Base-by-base conservation (phyloP, 2,888 invertebrate genomes). In the Nemotelus pantherinus region DNA sequence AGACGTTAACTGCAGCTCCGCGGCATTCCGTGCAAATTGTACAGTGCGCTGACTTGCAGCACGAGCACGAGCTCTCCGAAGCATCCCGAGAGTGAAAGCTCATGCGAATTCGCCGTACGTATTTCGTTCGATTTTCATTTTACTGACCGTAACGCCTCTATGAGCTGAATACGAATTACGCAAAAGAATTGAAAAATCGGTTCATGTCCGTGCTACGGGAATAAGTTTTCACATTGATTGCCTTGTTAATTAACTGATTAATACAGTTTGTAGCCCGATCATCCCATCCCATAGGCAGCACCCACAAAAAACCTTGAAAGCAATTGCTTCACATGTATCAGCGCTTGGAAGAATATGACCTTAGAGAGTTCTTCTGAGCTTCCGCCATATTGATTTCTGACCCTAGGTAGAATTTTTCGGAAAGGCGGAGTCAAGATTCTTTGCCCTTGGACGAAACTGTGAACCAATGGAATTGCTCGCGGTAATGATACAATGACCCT, bases 371-470 rank as follows among this genome's bases (percentile, higher is more conserved):
- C 25, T 25, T 25, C 25, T 25, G 25, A 25, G 25, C 25, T 25
- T 25, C 25, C 25, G 25, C 25, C 25, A 25, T 25, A 43, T 63
- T 63, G 9, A 41, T 39, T 43, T 53, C n/a, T 53, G 70, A 70
- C 70, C 70, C 70, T 70, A 67, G 47, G 47, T 67, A 39, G 53
- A 53, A 53, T 70, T 70, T 68, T 70, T 70, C 47, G 70, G 70
- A 55, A 55, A 53, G 70, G 70, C 70, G 70, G 70, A 70, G 70
- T 53, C 53, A 9, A 55, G 43, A 25, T 9, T 25, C 3, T 67
- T 67, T 67, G 67, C 67, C 67, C 67, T 67, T 67, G 67, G n/a
- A 39, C 45, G n/a, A n/a, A n/a, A 25, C 7, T 3, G 48, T 25
- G 55, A 70, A 25, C 70, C 70, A 70, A 70, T 70, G 55, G 55